phyloP scores from a whole-genome alignment of 2,113 vertebrate genomes.

The Melanotaenia duboulayi region DNA sequence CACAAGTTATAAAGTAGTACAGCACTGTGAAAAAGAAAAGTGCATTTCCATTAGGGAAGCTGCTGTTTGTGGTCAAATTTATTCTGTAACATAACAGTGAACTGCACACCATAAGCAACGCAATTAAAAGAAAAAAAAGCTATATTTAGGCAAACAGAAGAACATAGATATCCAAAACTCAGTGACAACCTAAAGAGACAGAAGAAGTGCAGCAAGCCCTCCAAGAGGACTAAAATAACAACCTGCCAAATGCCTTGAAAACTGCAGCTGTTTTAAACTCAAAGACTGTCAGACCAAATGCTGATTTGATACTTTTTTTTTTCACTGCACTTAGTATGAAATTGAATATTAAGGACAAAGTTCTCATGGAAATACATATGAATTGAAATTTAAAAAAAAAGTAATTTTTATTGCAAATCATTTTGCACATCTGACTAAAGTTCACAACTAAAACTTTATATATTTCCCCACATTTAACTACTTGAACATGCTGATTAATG shows the following conservation, averaged over 20 bases:
- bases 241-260: not conserved
- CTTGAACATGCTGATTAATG: not conserved
- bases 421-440: too few relatives aligned
- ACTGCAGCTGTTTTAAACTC: not conserved
- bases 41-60: not conserved
- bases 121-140: too few relatives aligned
- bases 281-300: not conserved
- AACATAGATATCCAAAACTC: too few relatives aligned
- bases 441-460: too few relatives aligned
- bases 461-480: not conserved
- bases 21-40: not conserved
- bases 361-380: not conserved
- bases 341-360: not conserved
- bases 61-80: not conserved
- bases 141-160: too few relatives aligned
- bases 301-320: not conserved
- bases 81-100: not conserved
- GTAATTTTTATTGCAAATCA: too few relatives aligned
- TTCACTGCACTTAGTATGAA: too few relatives aligned
- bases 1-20: conserved; percentile 20
- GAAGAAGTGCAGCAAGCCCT: not conserved
- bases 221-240: not conserved
- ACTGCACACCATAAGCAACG: not conserved
- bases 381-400: not conserved
- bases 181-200: too few relatives aligned